Evolutionary conservation across 1,140 invertebrate species (phyloP).

Genomic region (Apis cerana): DNA sequence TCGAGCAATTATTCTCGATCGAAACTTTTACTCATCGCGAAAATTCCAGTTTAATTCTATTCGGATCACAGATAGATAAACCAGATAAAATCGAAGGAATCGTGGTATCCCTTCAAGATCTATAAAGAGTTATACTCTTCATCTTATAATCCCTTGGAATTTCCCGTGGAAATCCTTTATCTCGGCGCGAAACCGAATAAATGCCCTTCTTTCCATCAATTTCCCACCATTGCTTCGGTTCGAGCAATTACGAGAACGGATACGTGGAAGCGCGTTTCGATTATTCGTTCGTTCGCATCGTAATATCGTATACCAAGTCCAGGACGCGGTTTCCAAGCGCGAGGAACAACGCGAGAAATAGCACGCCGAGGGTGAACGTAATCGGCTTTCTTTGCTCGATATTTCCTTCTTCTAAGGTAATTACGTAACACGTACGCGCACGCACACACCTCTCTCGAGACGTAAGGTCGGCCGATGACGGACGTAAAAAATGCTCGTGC

Average conservation of each 20-base stretch:
- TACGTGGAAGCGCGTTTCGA: background rate
- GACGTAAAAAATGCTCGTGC: slow-evolving; percentile 18
- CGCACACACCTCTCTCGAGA: background rate
- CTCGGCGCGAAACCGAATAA: background rate
- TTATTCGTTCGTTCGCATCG: background rate
- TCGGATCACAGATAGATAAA: no score
- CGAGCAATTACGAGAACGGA: background rate
- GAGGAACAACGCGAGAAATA: background rate
- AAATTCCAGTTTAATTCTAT: no score
- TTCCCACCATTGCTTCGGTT: no score
- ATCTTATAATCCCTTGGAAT: no score
- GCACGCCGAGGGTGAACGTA: background rate
- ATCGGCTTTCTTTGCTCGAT: background rate
- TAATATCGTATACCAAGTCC: background rate
- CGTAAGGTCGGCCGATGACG: slow-evolving; percentile 13
- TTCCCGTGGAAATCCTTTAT: no score
- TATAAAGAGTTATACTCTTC: no score
- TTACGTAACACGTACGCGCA: background rate
- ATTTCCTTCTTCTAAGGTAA: slow-evolving; percentile 2
- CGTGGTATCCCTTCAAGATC: no score
- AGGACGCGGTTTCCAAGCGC: background rate
- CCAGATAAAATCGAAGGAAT: no score
- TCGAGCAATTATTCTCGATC: no score
- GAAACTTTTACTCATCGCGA: no score
- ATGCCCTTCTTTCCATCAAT: accelerated